Evolutionary conservation across 1,140 invertebrate genomes (phyloP).

Genomic region (Brachionus sp.): DNA sequence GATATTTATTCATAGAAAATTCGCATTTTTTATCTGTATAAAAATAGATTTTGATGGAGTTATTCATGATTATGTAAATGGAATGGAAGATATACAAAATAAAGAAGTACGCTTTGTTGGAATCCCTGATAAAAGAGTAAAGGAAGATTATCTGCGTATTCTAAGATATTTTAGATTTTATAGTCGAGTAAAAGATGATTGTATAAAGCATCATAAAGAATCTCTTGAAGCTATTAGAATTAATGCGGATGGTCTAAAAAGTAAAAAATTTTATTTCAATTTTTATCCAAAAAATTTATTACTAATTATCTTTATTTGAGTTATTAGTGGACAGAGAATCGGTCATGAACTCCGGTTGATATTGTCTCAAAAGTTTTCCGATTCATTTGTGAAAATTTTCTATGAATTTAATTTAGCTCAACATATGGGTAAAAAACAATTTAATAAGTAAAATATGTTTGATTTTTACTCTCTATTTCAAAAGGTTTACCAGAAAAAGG

Average conservation of each 20-base stretch:
- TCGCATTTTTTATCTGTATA: background rate
- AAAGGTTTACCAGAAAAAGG: constrained; percentile 29
- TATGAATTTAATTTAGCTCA: constrained; percentile 24
- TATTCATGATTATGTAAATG: constrained; percentile 39
- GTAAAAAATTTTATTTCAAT: background rate
- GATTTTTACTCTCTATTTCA: background rate
- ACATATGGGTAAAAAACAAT: constrained; percentile 1
- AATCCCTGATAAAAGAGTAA: constrained; percentile 74
- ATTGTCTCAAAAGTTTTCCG: constrained; percentile 18
- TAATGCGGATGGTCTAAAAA: constrained; percentile 7
- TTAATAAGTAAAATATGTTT: background rate
- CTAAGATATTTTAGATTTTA: constrained; percentile 85
- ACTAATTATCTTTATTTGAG: constrained; percentile 10
- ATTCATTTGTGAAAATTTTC: constrained; percentile 33
- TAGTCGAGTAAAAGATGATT: background rate
- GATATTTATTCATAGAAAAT: background rate
- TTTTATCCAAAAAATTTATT: background rate
- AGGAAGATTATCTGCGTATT: constrained; percentile 94
- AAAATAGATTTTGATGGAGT: constrained; percentile 16
- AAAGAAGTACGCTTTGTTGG: constrained; percentile 84
- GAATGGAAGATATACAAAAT: constrained; percentile 51
- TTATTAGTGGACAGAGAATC: constrained; percentile 41
- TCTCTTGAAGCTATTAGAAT: constrained; percentile 14
- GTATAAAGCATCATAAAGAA: constrained; percentile 3
- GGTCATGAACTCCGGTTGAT: constrained; percentile 20